Evolutionary conservation across 2,797 vertebrate genomes (phyloP).

Genomic region (Perdix hodgsoniae): DNA sequence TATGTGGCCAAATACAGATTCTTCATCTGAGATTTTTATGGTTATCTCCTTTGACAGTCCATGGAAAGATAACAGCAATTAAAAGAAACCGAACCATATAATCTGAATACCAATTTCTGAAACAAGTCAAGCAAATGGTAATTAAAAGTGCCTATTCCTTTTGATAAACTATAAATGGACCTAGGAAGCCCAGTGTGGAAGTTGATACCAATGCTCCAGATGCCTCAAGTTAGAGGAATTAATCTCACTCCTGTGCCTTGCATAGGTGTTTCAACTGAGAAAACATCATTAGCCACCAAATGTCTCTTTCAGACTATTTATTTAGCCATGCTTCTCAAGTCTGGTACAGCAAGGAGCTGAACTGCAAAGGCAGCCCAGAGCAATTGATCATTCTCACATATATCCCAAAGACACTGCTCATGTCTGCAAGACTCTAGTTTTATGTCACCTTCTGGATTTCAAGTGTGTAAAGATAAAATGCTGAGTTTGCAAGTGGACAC

Average conservation of each 20-base stretch:
- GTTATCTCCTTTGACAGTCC: neutral
- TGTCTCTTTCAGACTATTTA: neutral
- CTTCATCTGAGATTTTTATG: neutral
- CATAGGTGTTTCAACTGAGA: neutral
- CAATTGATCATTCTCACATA: neutral
- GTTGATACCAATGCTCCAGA: neutral
- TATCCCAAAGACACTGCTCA: neutral
- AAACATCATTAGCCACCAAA: neutral
- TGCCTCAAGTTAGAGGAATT: conserved; percentile 2
- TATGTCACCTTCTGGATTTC: neutral
- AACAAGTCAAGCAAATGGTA: neutral
- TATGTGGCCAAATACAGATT: neutral
- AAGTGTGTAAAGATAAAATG: neutral
- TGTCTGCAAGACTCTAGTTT: neutral
- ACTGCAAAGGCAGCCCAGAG: neutral
- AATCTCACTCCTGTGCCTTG: neutral
- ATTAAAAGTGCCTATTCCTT: neutral
- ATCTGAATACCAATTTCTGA: neutral
- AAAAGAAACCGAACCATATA: neutral
- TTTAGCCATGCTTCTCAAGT: neutral
- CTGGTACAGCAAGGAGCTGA: neutral
- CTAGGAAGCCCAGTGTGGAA: neutral
- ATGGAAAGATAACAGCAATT: neutral
- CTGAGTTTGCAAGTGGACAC: neutral
- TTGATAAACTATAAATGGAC: neutral